These are phyloP conservation scores for Holacanthus passer DNA, from an alignment of 2,113 vertebrate species.

Conservation along the genomic window DNA sequence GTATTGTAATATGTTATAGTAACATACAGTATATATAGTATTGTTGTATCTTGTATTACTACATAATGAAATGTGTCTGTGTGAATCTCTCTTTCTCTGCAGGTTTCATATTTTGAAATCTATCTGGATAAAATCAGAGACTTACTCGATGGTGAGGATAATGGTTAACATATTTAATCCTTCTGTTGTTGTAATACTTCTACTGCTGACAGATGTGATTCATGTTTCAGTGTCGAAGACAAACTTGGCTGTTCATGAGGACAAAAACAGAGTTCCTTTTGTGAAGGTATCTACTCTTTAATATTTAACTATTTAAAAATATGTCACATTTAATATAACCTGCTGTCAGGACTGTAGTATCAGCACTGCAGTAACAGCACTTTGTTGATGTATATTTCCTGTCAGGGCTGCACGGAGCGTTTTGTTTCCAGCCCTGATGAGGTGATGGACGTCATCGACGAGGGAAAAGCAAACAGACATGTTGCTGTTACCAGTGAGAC, in stretches of 20 bases:
- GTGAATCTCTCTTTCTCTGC: conserved; percentile 54
- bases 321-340: no score
- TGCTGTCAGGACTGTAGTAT: not conserved
- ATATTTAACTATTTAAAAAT: no score
- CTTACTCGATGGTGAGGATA: conserved; percentile 91
- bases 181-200: no score
- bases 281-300: conserved; percentile 87
- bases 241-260: conserved; percentile 93
- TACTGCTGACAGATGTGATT: not conserved
- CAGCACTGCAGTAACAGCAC: not conserved
- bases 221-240: conserved; percentile 91
- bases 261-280: conserved; percentile 94
- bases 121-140: conserved; percentile 99
- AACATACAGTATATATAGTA: not conserved
- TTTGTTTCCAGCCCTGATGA: conserved; percentile 98
- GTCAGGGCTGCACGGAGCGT: conserved; percentile 95
- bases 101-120: conserved; percentile 99
- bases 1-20: not conserved
- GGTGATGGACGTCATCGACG: conserved; percentile 97
- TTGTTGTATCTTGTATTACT: not conserved
- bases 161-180: not conserved
- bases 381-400: not conserved
- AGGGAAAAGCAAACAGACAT: conserved; percentile 95
- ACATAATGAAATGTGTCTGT: not conserved
- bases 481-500: conserved; percentile 95